Evolutionary conservation across 2,113 vertebrate genomes (phyloP).

Genomic region (Hippopotamus amphibius): DNA sequence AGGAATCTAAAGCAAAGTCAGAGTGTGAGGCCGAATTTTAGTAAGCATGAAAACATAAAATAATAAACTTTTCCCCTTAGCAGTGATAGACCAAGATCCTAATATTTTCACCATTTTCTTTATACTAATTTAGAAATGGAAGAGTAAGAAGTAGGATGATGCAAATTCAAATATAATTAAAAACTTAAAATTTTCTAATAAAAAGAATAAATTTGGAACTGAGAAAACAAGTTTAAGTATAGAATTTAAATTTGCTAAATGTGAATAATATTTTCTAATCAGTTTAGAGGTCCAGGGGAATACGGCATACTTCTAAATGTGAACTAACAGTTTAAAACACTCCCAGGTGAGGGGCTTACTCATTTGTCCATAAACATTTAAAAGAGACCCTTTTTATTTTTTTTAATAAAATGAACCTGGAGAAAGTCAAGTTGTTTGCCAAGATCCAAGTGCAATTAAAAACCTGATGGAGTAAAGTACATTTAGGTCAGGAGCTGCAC

Average conservation of each 20-base stretch:
- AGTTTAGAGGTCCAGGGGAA: neutral
- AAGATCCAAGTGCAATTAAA: neutral
- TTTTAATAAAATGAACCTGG: neutral
- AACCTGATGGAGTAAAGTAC: neutral
- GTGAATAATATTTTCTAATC: neutral
- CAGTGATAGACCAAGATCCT: neutral
- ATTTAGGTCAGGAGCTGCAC: neutral
- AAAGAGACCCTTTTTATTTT: neutral
- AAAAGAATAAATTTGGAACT: neutral
- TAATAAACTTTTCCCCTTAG: neutral
- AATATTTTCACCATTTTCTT: neutral
- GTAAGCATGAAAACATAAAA: neutral
- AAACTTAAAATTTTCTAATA: neutral
- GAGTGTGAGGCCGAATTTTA: neutral
- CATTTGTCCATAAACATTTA: neutral
- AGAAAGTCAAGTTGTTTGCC: neutral
- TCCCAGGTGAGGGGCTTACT: neutral
- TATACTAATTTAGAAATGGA: neutral
- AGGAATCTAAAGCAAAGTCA: neutral
- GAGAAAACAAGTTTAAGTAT: neutral
- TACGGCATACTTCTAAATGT: neutral
- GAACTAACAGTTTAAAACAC: conserved; percentile 8
- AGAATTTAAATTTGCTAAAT: neutral
- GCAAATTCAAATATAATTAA: neutral
- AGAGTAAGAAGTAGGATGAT: neutral